Conservation (phyloP, 2,113 vertebrate genomes). For the Telmatochromis bifrenatus region DNA sequence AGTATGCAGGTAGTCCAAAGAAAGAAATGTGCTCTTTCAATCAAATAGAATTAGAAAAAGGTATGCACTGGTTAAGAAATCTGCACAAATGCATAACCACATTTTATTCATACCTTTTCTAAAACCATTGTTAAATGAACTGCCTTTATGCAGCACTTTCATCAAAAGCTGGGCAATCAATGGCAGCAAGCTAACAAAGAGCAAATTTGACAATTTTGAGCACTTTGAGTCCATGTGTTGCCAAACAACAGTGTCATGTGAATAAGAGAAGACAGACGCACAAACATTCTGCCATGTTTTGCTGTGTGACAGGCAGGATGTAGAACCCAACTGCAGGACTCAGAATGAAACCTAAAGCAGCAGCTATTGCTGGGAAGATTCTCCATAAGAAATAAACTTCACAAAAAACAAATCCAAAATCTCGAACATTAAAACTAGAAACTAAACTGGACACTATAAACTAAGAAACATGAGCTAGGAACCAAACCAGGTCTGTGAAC, state of each 20-base stretch:
- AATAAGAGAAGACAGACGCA: not conserved
- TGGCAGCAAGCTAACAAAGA: not conserved
- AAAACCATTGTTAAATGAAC: not conserved
- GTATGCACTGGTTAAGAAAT: not conserved
- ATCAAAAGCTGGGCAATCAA: not conserved
- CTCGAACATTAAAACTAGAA: rapidly evolving
- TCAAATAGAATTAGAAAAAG: not conserved
- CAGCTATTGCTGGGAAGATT: not conserved
- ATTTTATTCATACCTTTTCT: not conserved
- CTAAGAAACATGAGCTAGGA: not conserved
- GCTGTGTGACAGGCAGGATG: not conserved
- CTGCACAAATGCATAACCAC: not conserved
- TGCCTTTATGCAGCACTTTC: not conserved
- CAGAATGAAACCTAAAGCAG: not conserved
- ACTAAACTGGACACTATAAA: not conserved
- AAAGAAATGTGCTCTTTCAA: not conserved
- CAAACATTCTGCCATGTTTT: not conserved
- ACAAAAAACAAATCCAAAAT: not conserved
- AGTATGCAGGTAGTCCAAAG: not conserved
- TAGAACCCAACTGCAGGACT: not conserved
- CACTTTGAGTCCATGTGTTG: not conserved
- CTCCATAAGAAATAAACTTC: not conserved
- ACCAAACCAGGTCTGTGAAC: no score
- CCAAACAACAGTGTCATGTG: not conserved
- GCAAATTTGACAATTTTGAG: not conserved